These are phyloP conservation scores for Dendropsophus ebraccatus DNA, from an alignment of 2,113 vertebrate species.

Conservation along the genomic window DNA sequence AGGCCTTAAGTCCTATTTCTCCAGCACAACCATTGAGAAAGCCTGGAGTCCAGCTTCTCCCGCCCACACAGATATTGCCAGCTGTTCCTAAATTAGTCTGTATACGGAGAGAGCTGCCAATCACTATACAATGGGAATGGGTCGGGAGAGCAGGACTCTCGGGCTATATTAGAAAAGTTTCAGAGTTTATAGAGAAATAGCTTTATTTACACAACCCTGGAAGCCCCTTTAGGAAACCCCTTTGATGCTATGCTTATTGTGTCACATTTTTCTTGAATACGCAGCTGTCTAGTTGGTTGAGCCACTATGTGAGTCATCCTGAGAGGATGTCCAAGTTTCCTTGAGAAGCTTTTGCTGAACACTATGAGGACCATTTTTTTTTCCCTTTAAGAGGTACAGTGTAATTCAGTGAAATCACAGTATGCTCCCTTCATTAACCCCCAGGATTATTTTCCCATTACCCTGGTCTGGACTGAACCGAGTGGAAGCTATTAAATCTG, in stretches of 20 bases:
- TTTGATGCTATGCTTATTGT: not conserved
- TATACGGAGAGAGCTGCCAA: no score
- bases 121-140: no score
- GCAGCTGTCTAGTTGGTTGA: not conserved
- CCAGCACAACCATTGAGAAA: no score
- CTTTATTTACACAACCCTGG: not conserved
- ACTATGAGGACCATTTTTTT: not conserved
- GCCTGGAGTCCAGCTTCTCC: no score
- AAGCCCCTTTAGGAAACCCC: not conserved
- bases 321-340: not conserved
- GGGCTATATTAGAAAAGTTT: no score
- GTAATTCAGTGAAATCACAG: not conserved
- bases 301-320: not conserved
- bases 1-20: no score
- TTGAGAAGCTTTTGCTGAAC: not conserved
- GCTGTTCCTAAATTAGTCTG: not conserved
- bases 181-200: no score
- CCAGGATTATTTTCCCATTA: not conserved
- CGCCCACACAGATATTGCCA: not conserved
- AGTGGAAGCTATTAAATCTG: not conserved
- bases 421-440: not conserved
- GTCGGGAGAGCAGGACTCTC: no score
- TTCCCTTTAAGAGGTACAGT: not conserved
- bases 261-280: not conserved
- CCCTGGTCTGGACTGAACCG: not conserved